phyloP scores from a whole-genome alignment of 2,113 vertebrate genomes.

The Rhodinocichla rosea region DNA sequence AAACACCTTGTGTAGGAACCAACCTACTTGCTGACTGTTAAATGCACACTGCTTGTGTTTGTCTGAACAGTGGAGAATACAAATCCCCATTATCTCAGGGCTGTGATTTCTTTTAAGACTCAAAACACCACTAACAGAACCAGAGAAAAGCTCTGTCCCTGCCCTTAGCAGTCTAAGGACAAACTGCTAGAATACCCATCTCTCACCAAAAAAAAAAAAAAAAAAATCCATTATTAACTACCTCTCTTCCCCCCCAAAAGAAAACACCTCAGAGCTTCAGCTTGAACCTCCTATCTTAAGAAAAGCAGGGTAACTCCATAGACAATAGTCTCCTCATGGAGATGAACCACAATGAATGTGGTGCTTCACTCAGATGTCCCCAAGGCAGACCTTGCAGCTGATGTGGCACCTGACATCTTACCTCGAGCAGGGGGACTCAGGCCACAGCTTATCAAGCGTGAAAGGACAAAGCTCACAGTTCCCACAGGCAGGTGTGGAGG shows the following conservation, averaged over 20 bases:
- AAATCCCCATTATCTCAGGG: background rate
- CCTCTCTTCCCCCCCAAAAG: background rate
- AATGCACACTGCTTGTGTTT: background rate
- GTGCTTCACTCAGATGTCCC: background rate
- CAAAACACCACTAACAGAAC: background rate
- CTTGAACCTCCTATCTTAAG: background rate
- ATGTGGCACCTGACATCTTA: background rate
- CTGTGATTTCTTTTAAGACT: background rate
- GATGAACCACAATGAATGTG: background rate
- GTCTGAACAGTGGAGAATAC: background rate
- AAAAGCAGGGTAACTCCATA: background rate
- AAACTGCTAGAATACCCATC: background rate
- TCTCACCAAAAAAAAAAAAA: background rate
- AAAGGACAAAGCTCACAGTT: background rate
- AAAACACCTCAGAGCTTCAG: background rate
- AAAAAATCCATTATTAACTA: background rate
- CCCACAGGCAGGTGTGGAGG: background rate
- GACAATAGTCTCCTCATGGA: background rate
- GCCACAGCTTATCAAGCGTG: background rate
- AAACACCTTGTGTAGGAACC: background rate
- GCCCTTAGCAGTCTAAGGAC: background rate
- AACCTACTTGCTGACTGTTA: background rate
- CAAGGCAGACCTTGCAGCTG: background rate
- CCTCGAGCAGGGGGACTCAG: background rate
- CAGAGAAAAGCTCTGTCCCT: background rate